Percentiles rank a stretch among this genome's conserved stretches.
These are phyloP conservation scores for Apis florea DNA, from an alignment of 1,140 invertebrate species.

Conservation along the genomic window DNA sequence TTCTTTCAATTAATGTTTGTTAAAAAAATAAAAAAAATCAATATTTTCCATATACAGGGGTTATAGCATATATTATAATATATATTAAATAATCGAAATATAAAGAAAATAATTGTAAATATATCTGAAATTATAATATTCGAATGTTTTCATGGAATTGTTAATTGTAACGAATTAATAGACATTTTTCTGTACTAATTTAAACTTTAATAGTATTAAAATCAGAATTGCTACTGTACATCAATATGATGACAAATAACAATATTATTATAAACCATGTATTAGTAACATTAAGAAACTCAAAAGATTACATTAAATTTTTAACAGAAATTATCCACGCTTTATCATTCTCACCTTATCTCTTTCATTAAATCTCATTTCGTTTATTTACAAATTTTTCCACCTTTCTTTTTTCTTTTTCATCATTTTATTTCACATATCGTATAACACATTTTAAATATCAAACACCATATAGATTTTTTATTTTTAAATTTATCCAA, in stretches of 20 bases:
- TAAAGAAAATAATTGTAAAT: conserved; percentile 44
- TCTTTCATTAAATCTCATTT: neutral
- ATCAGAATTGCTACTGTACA: conserved; percentile 25
- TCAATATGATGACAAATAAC: conserved; percentile 39
- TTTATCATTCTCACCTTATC: neutral
- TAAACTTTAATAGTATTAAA: conserved; percentile 54
- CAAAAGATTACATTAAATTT: conserved; percentile 58
- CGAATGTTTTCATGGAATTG: conserved; percentile 29
- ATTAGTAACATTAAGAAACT: conserved; percentile 47
- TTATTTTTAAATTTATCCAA: no score
- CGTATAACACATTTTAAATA: no score
- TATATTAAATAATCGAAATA: neutral
- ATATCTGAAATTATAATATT: conserved; percentile 27
- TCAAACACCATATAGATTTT: no score
- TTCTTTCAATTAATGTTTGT: neutral
- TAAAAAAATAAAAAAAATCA: conserved; percentile 1
- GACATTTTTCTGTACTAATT: conserved; percentile 28
- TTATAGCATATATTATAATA: neutral
- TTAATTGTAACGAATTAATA: conserved; percentile 18
- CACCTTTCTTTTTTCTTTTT: no score
- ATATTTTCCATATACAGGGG: conserved; percentile 38
- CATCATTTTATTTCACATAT: no score
- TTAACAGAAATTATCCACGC: conserved; percentile 36
- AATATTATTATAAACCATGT: conserved; percentile 43
- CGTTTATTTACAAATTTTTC: no score